Base-by-base conservation (phyloP, 2,113 vertebrate species). In the Vulpes lagopus region DNA sequence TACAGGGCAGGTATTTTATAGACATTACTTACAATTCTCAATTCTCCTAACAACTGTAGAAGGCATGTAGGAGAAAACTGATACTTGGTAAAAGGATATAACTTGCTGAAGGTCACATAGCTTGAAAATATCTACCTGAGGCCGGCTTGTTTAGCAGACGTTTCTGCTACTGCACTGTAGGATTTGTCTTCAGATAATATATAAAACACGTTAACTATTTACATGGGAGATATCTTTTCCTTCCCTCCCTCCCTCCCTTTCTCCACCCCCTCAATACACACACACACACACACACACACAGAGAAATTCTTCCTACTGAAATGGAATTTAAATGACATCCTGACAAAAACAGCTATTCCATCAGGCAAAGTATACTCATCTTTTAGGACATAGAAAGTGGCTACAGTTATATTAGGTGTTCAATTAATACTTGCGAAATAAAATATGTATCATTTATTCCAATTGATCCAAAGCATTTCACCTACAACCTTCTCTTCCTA, bases 1-100 rank as follows among this genome's bases (percentile, higher is more conserved):
- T 97, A 88, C 85, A 20, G 91, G 35, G 59, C 53, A 97, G 38
- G 59, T 92, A 84, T 59, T 95, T 92, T 97, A 88, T 43, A 64
- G 55, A 90, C 80, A 27, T 95, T 79, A 87, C 80, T 79, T 76
- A 65, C 14, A 96, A 88, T 84, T 90, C 43, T 87, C 35, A 96
- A 81, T 87, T 80, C 43, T 87, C n/a, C 55, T 69, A 81, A 73
- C 53, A 80, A 69, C 19, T 16, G 15, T 90, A 32, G 43, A 86
- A 93, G 79, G 9, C 64, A 67, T 27, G 16, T 19, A 64, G 69
- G 35, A 92, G 69, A 95, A 97, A 96, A 92, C 1, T 76, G 62
- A 89, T 87, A 71, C 8, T 71, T 64, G 73, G 69, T 35, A 17
- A 94, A 94, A 60, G 8, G 90, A 95, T 60, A 17, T 49, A 85